Conservation (phyloP, 2,113 vertebrate species). For the Clarias magur region DNA sequence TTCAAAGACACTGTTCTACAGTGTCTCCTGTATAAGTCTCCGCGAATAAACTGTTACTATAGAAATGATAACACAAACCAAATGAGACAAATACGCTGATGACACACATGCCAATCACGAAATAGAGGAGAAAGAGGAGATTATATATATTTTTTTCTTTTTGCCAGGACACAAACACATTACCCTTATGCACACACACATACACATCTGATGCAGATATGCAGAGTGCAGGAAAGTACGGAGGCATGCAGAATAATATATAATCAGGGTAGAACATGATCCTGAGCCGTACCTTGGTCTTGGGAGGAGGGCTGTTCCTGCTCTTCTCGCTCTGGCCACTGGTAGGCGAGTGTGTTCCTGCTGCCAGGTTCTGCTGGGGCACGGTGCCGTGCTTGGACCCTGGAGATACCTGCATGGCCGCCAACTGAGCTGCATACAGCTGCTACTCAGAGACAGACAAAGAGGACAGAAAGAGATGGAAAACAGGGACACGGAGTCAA, state of each 20-base stretch:
- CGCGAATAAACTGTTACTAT: not conserved
- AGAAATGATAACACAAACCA: not conserved
- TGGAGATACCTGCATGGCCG: conserved; percentile 97
- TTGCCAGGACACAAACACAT: conserved; percentile 58
- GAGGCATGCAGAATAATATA: conserved; percentile 38
- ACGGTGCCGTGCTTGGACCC: conserved; percentile 92
- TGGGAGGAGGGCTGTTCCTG: conserved; percentile 87
- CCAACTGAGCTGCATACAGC: conserved; percentile 96
- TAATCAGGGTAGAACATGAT: conserved; percentile 37
- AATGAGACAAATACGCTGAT: not conserved
- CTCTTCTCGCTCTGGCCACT: conserved; percentile 91
- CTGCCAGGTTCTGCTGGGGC: conserved; percentile 85
- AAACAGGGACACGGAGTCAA: conserved; percentile 44
- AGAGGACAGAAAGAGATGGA: conserved; percentile 43
- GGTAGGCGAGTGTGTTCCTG: conserved; percentile 88
- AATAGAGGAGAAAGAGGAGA: conserved; percentile 11
- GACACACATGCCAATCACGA: not conserved
- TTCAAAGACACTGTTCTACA: not conserved
- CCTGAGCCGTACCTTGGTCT: conserved; percentile 84
- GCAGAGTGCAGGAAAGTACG: not conserved
- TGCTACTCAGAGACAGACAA: conserved; percentile 76
- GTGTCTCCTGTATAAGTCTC: not conserved
- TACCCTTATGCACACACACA: not conserved
- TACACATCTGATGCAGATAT: not conserved
- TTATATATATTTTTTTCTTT: not conserved